Evolutionary conservation across 1,140 invertebrate species (phyloP), one percentile per base, ranked within the genome.

Genomic region (Catajapyx aquilonaris): DNA sequence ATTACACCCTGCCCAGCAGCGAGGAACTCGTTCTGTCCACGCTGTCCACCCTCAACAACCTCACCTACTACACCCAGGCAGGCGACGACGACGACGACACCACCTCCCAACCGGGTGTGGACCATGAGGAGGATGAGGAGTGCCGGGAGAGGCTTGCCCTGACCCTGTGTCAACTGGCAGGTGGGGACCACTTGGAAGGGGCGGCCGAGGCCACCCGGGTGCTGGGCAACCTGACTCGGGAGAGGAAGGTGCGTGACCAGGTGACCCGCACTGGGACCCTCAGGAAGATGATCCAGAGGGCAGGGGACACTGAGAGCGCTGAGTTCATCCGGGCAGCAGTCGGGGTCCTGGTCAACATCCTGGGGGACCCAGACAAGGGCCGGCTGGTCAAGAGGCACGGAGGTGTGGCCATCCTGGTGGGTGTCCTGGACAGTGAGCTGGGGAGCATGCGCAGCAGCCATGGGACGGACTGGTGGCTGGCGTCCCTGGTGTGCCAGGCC

Each of bases 341-440:
- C 44, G 73, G 73, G 13, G 69, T 75, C n/a, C 61, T 75, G 15
- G 69, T 75, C 30, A 76, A 76, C 52, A 59, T 74, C 37, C 72
- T 74, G 67, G 61, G 66, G 15, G 70, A 74, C 46, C 62, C 62
- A 43, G 65, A 66, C 37, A 66, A 64, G 17, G 50, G 68, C 48
- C 43, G 44, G 16, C 46, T 62, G 18, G 60, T 73, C 25, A 63
- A 63, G 42, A n/a, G n/a, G n/a, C n/a, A n/a, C n/a, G n/a, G n/a
- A n/a, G n/a, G n/a, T n/a, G n/a, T n/a, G n/a, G n/a, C n/a, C n/a
- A n/a, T n/a, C n/a, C n/a, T n/a, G n/a, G n/a, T n/a, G n/a, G n/a
- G n/a, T n/a, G n/a, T n/a, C n/a, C n/a, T n/a, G n/a, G n/a, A n/a
- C n/a, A n/a, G n/a, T n/a, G n/a, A n/a, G n/a, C n/a, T n/a, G n/a